These are phyloP conservation scores for Mesocentrotus franciscanus DNA, from an alignment of 53 echinoderm and acorn worm species.

Conservation along the genomic window DNA sequence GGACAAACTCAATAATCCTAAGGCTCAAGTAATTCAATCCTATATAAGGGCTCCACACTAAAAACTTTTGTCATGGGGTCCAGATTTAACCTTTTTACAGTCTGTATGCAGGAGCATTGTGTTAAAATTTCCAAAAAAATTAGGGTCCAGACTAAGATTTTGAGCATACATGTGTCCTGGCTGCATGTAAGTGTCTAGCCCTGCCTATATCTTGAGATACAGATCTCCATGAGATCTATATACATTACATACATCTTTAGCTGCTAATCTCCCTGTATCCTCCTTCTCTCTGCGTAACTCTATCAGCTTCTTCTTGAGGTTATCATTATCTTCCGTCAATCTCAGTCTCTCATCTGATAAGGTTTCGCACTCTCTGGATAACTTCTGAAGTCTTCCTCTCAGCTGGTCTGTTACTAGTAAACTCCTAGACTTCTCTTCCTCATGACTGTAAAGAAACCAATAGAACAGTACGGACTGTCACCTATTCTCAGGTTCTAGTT, in stretches of 20 bases:
- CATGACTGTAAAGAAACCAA: conserved; percentile 75
- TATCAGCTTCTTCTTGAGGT: conserved; percentile 79
- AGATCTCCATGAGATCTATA: neutral
- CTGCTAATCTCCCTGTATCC: conserved; percentile 77
- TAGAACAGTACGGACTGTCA: neutral
- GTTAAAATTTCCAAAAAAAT: too few relatives aligned
- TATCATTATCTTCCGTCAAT: conserved; percentile 83
- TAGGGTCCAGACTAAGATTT: too few relatives aligned
- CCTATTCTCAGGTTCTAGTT: neutral
- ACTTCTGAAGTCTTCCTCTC: conserved; percentile 76
- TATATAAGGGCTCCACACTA: neutral
- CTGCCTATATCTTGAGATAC: neutral
- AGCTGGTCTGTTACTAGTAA: conserved; percentile 76
- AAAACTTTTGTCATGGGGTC: too few relatives aligned
- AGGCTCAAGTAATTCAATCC: neutral
- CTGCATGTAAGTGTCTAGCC: too few relatives aligned
- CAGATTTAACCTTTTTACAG: too few relatives aligned
- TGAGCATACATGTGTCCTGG: too few relatives aligned
- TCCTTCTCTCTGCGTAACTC: conserved; percentile 82
- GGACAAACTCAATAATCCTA: neutral
- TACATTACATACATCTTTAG: conserved; percentile 73
- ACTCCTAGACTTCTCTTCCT: conserved; percentile 82
- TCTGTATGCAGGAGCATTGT: too few relatives aligned
- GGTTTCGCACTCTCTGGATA: conserved; percentile 84
- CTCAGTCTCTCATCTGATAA: conserved; percentile 84